A percentile compares a stretch with the other conserved stretches of the same genome.
phyloP scores from a whole-genome alignment of 2,888 invertebrate genomes.

The Heliconius hortense region DNA sequence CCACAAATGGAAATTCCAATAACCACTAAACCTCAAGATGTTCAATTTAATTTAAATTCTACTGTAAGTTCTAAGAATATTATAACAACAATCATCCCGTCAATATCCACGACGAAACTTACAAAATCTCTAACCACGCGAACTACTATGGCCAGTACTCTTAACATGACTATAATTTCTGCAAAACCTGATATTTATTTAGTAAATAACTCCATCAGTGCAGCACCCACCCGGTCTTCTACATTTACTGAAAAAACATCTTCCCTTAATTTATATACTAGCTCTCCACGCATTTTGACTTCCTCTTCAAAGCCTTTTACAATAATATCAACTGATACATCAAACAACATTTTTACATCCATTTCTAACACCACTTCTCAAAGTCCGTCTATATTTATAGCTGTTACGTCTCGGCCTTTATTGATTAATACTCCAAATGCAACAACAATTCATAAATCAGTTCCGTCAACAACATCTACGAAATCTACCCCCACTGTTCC shows the following conservation, averaged over 20 bases:
- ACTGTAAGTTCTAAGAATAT: constrained; percentile 35
- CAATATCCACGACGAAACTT: constrained; percentile 39
- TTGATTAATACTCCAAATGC: neutral
- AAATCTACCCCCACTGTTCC: constrained; percentile 16
- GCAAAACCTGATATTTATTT: neutral
- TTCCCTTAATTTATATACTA: neutral
- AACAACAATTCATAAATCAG: constrained; percentile 7
- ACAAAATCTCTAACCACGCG: constrained; percentile 32
- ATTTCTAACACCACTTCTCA: neutral
- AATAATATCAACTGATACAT: neutral
- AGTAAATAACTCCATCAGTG: neutral
- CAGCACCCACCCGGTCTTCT: neutral
- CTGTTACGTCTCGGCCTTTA: neutral
- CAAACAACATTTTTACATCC: neutral
- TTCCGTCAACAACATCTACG: neutral
- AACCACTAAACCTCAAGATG: constrained; percentile 37
- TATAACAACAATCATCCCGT: constrained; percentile 36
- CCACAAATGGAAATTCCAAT: constrained; percentile 39
- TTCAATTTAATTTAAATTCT: constrained; percentile 27
- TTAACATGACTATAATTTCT: constrained; percentile 18
- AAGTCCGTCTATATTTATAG: neutral
- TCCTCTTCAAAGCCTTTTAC: neutral
- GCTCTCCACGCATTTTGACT: neutral
- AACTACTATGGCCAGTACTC: constrained; percentile 10
- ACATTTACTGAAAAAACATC: neutral